Conservation (phyloP, 2,797 vertebrate species). For the Hypotaenidia okinawae region DNA sequence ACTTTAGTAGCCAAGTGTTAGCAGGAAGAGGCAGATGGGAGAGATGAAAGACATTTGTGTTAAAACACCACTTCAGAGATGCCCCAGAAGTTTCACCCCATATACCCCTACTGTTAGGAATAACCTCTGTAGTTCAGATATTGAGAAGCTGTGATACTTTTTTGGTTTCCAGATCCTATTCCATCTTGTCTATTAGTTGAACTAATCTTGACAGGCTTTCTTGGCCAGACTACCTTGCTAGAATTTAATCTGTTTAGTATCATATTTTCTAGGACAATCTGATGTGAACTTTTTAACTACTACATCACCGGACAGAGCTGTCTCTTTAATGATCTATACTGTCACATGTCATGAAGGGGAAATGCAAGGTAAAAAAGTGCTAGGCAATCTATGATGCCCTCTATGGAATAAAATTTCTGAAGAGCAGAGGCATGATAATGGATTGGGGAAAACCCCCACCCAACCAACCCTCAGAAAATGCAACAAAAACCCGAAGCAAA, state of each 20-base stretch:
- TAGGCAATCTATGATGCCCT: background rate
- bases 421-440: background rate
- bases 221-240: background rate
- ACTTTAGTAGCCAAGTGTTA: background rate
- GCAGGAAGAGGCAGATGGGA: background rate
- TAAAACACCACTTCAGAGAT: background rate
- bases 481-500: background rate
- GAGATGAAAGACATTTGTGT: background rate
- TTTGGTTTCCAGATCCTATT: background rate
- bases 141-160: background rate
- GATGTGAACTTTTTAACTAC: background rate
- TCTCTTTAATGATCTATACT: conserved; percentile 44
- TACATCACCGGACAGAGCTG: conserved; percentile 39
- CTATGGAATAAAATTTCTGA: background rate
- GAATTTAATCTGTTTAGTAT: background rate
- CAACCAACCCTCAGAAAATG: background rate
- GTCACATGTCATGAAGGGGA: background rate
- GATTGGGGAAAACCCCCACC: no score
- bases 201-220: background rate
- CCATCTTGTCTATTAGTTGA: background rate
- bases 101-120: background rate
- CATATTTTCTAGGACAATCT: background rate
- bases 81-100: background rate
- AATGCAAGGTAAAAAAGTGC: conserved; percentile 19
- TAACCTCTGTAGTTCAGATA: background rate